Evolutionary conservation across 2,113 vertebrate species (phyloP).

Genomic region (Talpa occidentalis): DNA sequence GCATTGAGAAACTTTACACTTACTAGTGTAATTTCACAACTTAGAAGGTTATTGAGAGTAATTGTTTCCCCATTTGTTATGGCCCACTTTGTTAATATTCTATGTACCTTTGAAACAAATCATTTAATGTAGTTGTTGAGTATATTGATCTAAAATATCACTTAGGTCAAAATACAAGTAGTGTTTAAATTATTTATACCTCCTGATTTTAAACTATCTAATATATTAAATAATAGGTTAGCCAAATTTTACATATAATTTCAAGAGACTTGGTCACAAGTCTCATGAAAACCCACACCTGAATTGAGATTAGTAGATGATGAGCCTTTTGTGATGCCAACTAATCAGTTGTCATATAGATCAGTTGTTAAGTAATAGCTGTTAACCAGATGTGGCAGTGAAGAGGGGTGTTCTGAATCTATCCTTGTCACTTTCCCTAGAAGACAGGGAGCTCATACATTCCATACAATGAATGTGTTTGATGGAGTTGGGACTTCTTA

Average conservation of each 20-base stretch:
- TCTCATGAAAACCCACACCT: background rate
- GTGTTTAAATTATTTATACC: background rate
- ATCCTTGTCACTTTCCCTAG: background rate
- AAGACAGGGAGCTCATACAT: background rate
- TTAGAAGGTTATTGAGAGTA: background rate
- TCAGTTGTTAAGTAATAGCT: background rate
- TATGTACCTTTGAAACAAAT: background rate
- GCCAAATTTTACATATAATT: background rate
- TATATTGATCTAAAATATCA: background rate
- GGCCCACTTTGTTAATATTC: background rate
- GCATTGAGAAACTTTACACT: background rate
- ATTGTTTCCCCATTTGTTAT: background rate
- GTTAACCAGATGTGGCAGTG: background rate
- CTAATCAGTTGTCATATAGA: background rate
- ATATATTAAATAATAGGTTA: background rate
- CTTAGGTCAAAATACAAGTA: background rate
- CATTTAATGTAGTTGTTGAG: background rate
- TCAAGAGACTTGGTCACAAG: background rate
- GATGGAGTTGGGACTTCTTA: background rate
- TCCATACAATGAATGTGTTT: background rate
- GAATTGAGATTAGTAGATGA: background rate
- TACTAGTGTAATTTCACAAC: background rate
- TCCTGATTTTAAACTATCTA: background rate
- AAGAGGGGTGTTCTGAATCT: background rate
- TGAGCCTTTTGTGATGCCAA: background rate